Conservation (phyloP, 2,113 vertebrate species). For the Gyps fulvus region DNA sequence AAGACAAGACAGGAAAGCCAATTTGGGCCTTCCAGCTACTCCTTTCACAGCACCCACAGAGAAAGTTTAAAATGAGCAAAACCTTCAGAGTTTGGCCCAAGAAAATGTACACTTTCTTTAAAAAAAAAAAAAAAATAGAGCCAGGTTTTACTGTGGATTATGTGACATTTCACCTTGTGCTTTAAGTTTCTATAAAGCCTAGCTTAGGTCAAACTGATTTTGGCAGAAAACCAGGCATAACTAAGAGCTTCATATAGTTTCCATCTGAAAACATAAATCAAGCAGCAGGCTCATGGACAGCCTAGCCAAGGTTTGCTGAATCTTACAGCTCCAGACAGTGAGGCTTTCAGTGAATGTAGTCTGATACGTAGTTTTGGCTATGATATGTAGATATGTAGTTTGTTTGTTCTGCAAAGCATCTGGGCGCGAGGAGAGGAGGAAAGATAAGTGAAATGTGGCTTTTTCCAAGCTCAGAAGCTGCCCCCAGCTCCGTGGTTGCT, state of each 20-base stretch:
- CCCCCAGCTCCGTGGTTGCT: neutral
- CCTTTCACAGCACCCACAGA: neutral
- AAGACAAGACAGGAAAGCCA: neutral
- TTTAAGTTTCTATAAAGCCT: constrained; percentile 37
- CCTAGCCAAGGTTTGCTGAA: constrained; percentile 35
- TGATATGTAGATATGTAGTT: constrained; percentile 44
- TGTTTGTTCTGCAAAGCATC: constrained; percentile 60
- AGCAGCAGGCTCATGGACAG: constrained; percentile 42
- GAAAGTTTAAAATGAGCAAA: neutral
- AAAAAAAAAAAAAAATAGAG: neutral
- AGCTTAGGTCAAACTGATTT: constrained; percentile 49
- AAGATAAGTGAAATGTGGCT: constrained; percentile 51
- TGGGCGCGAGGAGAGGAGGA: neutral
- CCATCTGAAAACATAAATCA: constrained; percentile 63
- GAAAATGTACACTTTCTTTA: neutral
- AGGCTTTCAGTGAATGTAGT: constrained; percentile 49
- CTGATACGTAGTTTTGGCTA: constrained; percentile 15
- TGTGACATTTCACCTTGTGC: constrained; percentile 39
- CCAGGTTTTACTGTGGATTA: neutral
- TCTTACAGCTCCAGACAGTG: constrained; percentile 34
- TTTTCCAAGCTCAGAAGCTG: neutral
- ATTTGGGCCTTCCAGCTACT: neutral
- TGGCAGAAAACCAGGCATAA: constrained; percentile 61
- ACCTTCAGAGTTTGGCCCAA: neutral
- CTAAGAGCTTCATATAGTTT: constrained; percentile 61